Conservation (phyloP, 1,140 invertebrate species). For the Leptonema lineaticorne region DNA sequence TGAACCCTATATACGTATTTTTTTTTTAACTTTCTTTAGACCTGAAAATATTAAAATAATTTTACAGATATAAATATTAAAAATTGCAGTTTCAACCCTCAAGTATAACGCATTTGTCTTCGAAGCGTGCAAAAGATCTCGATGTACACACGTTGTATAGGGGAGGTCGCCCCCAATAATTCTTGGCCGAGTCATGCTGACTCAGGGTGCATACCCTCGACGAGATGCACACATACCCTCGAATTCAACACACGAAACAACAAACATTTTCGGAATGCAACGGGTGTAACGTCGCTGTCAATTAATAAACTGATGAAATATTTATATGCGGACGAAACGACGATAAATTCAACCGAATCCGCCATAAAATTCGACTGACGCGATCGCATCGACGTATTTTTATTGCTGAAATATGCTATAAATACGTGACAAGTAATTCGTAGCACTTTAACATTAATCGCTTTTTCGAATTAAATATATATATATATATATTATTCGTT, state of each 20-base stretch:
- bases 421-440: too few relatives aligned
- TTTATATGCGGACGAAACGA: not conserved
- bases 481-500: too few relatives aligned
- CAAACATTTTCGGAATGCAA: constrained; percentile 27
- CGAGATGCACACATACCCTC: not conserved
- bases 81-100: constrained; percentile 8
- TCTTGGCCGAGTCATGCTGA: constrained; percentile 7
- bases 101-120: not conserved
- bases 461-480: too few relatives aligned
- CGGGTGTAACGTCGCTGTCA: constrained; percentile 7
- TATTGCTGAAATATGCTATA: too few relatives aligned
- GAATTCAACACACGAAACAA: not conserved
- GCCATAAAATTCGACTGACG: too few relatives aligned
- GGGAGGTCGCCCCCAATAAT: constrained; percentile 12
- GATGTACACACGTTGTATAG: not conserved
- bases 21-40: not conserved
- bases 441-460: too few relatives aligned
- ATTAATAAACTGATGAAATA: constrained; percentile 25
- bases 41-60: not conserved
- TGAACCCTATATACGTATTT: not conserved
- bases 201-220: constrained; percentile 18
- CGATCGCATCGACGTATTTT: too few relatives aligned
- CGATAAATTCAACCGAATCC: too few relatives aligned
- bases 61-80: not conserved
- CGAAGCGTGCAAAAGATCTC: constrained; percentile 13